These are phyloP conservation scores for Xestia c-nigrum DNA, from an alignment of 2,888 invertebrate species.

Conservation along the genomic window DNA sequence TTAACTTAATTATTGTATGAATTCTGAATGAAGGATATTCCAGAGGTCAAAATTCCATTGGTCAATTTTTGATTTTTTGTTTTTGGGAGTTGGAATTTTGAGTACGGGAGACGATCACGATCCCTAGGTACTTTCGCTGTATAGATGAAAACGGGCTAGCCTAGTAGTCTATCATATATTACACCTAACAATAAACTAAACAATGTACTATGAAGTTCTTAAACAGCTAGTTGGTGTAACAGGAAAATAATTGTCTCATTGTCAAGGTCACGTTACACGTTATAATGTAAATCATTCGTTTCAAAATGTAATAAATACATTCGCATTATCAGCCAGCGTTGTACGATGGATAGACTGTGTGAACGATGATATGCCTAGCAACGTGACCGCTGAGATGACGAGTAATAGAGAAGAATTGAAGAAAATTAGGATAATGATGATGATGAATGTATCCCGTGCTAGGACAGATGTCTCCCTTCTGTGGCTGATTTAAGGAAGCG, in stretches of 20 bases:
- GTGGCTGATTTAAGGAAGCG: neutral
- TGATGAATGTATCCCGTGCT: too few species aligned
- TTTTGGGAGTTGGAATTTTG: too few species aligned
- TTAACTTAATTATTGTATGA: neutral
- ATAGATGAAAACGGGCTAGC: neutral
- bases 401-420: too few species aligned
- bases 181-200: neutral
- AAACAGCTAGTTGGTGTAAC: neutral
- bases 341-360: neutral
- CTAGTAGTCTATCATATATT: neutral
- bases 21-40: neutral
- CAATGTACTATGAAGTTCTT: neutral
- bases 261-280: neutral
- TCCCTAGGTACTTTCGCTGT: too few species aligned
- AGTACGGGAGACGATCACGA: too few species aligned
- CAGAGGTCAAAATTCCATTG: neutral
- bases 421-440: too few species aligned
- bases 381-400: too few species aligned
- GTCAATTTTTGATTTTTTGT: too few species aligned
- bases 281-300: neutral
- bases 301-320: neutral
- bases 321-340: neutral
- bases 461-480: neutral
- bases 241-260: slow-evolving; percentile 1
- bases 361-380: neutral